Base-by-base conservation (phyloP, 2,113 vertebrate genomes). In the Corythaeola cristata region DNA sequence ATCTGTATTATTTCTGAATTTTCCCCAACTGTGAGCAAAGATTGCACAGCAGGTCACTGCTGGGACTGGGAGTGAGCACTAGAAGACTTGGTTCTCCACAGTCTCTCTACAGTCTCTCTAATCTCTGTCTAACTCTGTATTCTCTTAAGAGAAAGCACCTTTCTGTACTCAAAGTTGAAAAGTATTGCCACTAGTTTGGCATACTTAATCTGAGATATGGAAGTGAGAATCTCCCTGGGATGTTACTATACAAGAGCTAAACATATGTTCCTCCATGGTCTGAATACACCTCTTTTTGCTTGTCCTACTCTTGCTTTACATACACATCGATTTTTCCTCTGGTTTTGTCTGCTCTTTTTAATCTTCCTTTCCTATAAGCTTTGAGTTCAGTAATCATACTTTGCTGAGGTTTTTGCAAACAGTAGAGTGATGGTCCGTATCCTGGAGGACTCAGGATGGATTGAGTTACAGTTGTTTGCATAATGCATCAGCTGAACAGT, bases 1-100 rank as follows among this genome's bases (percentile, higher is more conserved):
- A 80, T 71, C 55, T 95, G 56, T 80, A 62, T 90, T 66, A 66
- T 75, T 92, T 93, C 63, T 80, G n/a, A 84, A 7, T 66, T 63
- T 88, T 71, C 11, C 32, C 32, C 39, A 53, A 69, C 35, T 22
- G 18, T 30, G 41, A 85, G 33, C 32, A 85, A 67, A 52, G n/a
- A 62, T 24, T 56, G 58, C 30, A 37, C 21, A 67, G 49, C 37
- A 77, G 52, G 69, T 81, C 75, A 71, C 63, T 72, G 39, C n/a
- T 67, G 16, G 37, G 30, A 47, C n/a, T 76, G 75, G 45, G 30
- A 81, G 62, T 18, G 32, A 85, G 41, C 27, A 35, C 18, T 24
- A n/a, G 39, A 52, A 79, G 50, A 35, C 16, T 72, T 47, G 19
- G 10, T 52, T 88, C n/a, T 59, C 17, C 9, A n/a, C n/a, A n/a